Evolutionary conservation across 2,888 invertebrate species (phyloP).

Genomic region (Spisula subtruncata): DNA sequence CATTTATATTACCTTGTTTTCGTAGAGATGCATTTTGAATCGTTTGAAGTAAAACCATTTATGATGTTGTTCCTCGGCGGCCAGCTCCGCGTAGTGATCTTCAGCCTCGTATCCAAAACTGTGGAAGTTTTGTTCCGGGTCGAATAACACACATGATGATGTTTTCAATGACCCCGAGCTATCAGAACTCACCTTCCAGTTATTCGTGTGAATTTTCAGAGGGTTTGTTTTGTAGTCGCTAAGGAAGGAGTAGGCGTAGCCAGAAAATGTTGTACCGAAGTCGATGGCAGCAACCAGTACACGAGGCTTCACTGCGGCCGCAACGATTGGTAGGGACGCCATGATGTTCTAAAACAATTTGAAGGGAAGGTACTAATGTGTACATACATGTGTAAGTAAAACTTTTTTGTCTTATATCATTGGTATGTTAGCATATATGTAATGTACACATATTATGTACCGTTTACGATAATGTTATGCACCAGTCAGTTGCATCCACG

Average conservation of each 20-base stretch:
- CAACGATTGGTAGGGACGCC: slow-evolving; percentile 24
- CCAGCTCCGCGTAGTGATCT: slow-evolving; percentile 56
- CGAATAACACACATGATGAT: slow-evolving; percentile 57
- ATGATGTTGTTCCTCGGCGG: slow-evolving; percentile 53
- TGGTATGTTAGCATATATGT: too few relatives aligned
- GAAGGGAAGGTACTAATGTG: background rate
- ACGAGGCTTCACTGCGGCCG: slow-evolving; percentile 30
- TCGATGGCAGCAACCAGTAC: slow-evolving; percentile 52
- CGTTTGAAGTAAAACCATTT: slow-evolving; percentile 64
- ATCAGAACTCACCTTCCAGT: slow-evolving; percentile 32
- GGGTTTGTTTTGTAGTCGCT: slow-evolving; percentile 36
- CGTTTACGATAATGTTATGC: too few relatives aligned
- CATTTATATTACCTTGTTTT: slow-evolving; percentile 51
- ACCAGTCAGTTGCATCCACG: too few relatives aligned
- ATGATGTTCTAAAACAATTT: background rate
- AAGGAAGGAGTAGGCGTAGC: slow-evolving; percentile 49
- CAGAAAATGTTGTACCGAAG: slow-evolving; percentile 54
- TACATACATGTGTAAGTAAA: too few relatives aligned
- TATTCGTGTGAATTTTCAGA: slow-evolving; percentile 37
- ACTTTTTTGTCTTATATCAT: too few relatives aligned
- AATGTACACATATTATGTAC: too few relatives aligned
- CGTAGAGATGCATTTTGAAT: slow-evolving; percentile 66
- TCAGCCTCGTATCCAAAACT: slow-evolving; percentile 65
- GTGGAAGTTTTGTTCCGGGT: slow-evolving; percentile 49
- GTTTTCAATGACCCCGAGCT: slow-evolving; percentile 50